These are phyloP conservation scores for Sebastes umbrosus DNA, from an alignment of 2,797 vertebrate genomes.

Conservation along the genomic window DNA sequence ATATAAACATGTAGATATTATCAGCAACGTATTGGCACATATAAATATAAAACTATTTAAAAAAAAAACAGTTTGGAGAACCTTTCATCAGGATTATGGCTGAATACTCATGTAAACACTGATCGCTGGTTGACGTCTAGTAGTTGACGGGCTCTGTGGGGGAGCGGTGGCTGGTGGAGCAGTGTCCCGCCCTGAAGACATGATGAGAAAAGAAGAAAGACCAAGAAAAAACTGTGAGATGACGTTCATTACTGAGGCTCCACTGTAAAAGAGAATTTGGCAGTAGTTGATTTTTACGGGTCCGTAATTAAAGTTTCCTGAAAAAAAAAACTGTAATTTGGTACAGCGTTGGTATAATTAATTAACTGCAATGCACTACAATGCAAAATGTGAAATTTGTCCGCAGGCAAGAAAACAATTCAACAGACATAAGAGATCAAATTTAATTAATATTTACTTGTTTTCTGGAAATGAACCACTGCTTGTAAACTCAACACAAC, in stretches of 20 bases:
- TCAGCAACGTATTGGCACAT: conserved; percentile 2
- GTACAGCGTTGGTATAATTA: neutral
- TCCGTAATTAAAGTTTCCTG: too few species aligned
- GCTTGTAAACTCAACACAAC: neutral
- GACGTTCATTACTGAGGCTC: neutral
- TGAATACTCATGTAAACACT: conserved; percentile 13
- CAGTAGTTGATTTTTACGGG: neutral
- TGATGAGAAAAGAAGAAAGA: neutral
- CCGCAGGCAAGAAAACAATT: neutral
- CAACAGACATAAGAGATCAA: neutral
- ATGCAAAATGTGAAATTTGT: neutral
- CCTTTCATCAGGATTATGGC: neutral
- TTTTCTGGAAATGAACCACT: neutral
- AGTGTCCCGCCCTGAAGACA: conserved; percentile 70
- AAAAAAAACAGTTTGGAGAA: neutral
- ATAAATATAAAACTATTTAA: conserved; percentile 25
- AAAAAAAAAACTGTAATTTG: neutral
- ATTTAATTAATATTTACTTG: neutral
- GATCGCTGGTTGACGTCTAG: conserved; percentile 22
- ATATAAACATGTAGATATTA: neutral
- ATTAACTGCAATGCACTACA: neutral
- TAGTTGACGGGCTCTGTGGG: conserved; percentile 30
- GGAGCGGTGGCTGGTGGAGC: conserved; percentile 62
- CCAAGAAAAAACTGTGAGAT: neutral
- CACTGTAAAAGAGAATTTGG: neutral